Evolutionary conservation across 30 jellyfish, hydroid and myxozoan genomes (phyloP).

Genomic region (Sanderia malayensis): DNA sequence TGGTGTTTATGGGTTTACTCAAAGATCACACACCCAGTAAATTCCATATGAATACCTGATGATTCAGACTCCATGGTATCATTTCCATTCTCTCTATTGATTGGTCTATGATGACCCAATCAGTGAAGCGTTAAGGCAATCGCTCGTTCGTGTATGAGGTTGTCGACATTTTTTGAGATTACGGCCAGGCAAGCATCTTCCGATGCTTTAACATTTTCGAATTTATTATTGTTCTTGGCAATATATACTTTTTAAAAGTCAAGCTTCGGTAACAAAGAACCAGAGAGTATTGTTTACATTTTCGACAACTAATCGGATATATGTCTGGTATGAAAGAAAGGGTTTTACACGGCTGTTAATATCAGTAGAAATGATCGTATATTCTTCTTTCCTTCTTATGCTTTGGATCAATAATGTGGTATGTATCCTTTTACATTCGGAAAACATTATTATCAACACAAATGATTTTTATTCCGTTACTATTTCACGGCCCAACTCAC

Average conservation of each 20-base stretch:
- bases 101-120: constrained; percentile 64
- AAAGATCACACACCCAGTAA: constrained; percentile 63
- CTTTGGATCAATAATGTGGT: constrained; percentile 58
- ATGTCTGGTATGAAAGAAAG: constrained; percentile 53
- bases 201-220: constrained; percentile 6
- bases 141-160: constrained; percentile 73
- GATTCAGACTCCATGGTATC: constrained; percentile 62
- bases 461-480: too few species aligned
- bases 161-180: constrained; percentile 38
- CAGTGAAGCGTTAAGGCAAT: constrained; percentile 58
- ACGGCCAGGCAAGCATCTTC: constrained; percentile 51
- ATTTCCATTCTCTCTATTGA: constrained; percentile 36
- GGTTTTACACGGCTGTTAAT: constrained; percentile 18
- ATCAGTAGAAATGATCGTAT: constrained; percentile 46
- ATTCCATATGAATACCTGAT: constrained; percentile 63
- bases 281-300: neutral
- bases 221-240: constrained; percentile 9
- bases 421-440: constrained; percentile 11
- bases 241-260: neutral
- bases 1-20: constrained; percentile 72
- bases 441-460: too few species aligned
- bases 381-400: constrained; percentile 20
- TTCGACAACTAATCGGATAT: constrained; percentile 19
- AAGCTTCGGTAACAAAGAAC: constrained; percentile 13
- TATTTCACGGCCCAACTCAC: too few species aligned